Evolutionary conservation across 2,113 vertebrate species (phyloP).

Genomic region (Coregonus clupeaformis): DNA sequence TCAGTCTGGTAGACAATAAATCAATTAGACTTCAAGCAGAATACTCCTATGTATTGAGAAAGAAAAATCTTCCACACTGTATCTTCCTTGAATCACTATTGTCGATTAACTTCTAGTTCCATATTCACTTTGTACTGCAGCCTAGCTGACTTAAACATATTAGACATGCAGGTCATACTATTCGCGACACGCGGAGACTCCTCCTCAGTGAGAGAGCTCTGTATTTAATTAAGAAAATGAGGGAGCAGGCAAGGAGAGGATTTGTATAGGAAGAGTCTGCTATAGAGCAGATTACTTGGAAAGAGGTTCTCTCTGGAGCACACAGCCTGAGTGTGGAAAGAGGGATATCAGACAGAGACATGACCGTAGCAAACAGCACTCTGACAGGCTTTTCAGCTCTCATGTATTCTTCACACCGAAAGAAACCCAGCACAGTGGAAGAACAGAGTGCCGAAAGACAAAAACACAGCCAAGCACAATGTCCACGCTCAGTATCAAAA

Average conservation of each 20-base stretch:
- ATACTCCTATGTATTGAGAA: not conserved
- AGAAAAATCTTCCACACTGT: not conserved
- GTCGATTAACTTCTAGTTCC: not conserved
- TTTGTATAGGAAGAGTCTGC: conserved; percentile 17
- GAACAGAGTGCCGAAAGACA: conserved; percentile 2
- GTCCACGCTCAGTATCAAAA: conserved; percentile 14
- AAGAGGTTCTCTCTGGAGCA: too few species aligned
- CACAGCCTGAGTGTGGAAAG: not conserved
- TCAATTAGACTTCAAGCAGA: not conserved
- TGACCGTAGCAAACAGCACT: not conserved
- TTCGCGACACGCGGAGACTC: not conserved
- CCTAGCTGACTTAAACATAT: not conserved
- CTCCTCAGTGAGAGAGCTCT: conserved; percentile 22
- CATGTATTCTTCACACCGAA: not conserved
- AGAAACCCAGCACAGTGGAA: not conserved
- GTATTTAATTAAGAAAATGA: conserved; percentile 58
- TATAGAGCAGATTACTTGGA: conserved; percentile 43
- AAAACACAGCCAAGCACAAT: conserved; percentile 25
- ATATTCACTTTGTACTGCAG: conserved; percentile 6
- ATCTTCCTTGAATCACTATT: not conserved
- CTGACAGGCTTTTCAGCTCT: not conserved
- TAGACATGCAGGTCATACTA: not conserved
- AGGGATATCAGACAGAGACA: not conserved
- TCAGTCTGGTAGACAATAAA: not conserved
- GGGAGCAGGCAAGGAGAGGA: conserved; percentile 19